A percentile compares a stretch with the other conserved stretches of the same genome.
These are phyloP conservation scores for Esox masquinongy DNA, from an alignment of 2,797 vertebrate genomes.

Conservation along the genomic window DNA sequence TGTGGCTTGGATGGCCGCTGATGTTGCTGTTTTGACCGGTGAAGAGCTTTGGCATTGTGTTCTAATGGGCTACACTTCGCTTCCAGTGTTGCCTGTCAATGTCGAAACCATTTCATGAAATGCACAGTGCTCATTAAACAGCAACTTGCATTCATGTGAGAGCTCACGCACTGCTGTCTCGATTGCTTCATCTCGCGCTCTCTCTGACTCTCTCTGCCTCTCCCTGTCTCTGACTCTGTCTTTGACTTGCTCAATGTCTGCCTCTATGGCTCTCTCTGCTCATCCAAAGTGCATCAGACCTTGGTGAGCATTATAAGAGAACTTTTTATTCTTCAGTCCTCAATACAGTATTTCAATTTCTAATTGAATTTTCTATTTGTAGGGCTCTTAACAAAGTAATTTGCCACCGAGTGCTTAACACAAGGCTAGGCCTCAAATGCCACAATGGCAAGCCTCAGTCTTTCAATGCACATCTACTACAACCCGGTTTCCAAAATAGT, in stretches of 20 bases:
- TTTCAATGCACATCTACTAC: not conserved
- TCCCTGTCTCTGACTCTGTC: not conserved
- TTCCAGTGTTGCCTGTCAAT: constrained; percentile 70
- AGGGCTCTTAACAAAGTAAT: constrained; percentile 48
- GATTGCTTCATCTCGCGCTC: not conserved
- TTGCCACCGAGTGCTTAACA: constrained; percentile 33
- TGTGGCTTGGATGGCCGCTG: constrained; percentile 63
- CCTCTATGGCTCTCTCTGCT: constrained; percentile 24
- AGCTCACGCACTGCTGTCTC: no score
- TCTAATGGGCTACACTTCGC: constrained; percentile 65
- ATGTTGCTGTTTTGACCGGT: constrained; percentile 62
- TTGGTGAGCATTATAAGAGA: constrained; percentile 60
- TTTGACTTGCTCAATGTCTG: not conserved
- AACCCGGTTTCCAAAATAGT: no score
- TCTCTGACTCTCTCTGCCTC: not conserved
- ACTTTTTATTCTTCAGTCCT: constrained; percentile 43
- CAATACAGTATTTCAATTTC: constrained; percentile 38
- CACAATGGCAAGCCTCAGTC: constrained; percentile 15
- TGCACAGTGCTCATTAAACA: constrained; percentile 64
- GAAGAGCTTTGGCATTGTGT: constrained; percentile 75
- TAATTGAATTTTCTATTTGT: constrained; percentile 43
- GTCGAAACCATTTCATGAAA: constrained; percentile 64
- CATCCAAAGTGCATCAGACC: constrained; percentile 53
- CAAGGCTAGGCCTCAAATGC: constrained; percentile 42
- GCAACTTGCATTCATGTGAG: constrained; percentile 16